Evolutionary conservation across 2,797 vertebrate species (phyloP), one percentile per base, ranked within the genome.

Genomic region (Tokudaia tokunoshimensis): DNA sequence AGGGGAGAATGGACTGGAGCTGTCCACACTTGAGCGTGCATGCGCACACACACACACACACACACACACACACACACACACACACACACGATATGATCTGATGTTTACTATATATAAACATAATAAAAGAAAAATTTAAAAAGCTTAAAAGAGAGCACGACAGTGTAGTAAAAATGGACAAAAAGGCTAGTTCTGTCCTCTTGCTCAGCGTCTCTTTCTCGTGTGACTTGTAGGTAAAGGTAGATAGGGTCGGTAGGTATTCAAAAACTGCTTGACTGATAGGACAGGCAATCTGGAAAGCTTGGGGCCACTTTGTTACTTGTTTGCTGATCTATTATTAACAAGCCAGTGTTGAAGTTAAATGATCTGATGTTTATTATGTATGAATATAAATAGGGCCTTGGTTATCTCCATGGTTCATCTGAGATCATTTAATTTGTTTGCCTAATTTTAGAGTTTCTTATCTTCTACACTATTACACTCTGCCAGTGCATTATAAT

Each of bases 351-450:
- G 94, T 96, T 22, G 84, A 63, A 31, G 52, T 24, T 89, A 72
- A 79, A 55, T 52, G 57, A 59, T 47, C 83, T 95, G 87, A 75
- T 86, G 20, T 92, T 95, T 96, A 50, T 90, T 17, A 17, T 81
- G 26, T 90, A 81, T 83, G 92, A 92, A 57, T 9, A 24, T 94
- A 95, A 93, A 11, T 52, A 61, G 89, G 57, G 72, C 52, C 57
- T 83, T 95, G 44, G 63, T 93, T 93, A 87, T 91, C 93, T 80
- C 65, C 34, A 29, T 85, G 47, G 61, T 92, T 96, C 74, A 82
- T 85, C 72, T 88, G 74, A 97, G 50, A 87, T 79, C 34, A 6
- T 92, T 76, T 93, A 94, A 65, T 93, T 88, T 89, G 95, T 90
- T 57, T 91, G 17, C 70, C 76, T 94, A 70, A 89, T 92, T 93